phyloP scores from a whole-genome alignment of 2,113 vertebrate species.

The Rhea americana region DNA sequence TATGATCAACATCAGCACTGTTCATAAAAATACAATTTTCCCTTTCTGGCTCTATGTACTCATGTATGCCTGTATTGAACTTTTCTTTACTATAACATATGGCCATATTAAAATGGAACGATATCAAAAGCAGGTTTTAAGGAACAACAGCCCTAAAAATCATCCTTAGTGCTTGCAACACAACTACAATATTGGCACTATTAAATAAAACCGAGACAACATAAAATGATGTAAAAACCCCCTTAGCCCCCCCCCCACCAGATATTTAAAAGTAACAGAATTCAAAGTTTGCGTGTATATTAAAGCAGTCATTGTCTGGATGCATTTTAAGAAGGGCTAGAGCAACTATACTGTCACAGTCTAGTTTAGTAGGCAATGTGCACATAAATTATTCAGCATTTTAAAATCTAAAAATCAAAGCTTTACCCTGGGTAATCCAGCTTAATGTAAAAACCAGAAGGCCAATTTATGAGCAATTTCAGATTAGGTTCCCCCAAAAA shows the following conservation, averaged over 20 bases:
- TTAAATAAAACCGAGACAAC: neutral
- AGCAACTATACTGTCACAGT: neutral
- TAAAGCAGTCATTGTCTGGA: neutral
- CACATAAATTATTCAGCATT: slow-evolving; percentile 44
- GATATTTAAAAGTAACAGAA: neutral
- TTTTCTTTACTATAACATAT: neutral
- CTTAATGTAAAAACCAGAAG: slow-evolving; percentile 19
- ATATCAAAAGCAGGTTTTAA: neutral
- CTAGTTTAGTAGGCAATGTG: neutral
- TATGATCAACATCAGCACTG: neutral
- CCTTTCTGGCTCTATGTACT: neutral
- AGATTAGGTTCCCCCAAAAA: neutral
- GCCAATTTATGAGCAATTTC: slow-evolving; percentile 4
- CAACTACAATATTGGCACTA: neutral
- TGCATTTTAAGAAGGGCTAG: neutral
- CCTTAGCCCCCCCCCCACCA: neutral
- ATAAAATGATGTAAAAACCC: neutral
- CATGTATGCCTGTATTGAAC: neutral
- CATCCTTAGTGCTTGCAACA: neutral
- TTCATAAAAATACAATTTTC: slow-evolving; percentile 4
- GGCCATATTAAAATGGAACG: neutral
- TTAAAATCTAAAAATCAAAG: slow-evolving; percentile 35
- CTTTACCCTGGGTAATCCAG: neutral
- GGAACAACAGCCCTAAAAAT: neutral
- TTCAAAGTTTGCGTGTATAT: neutral